A percentile compares a stretch with the other conserved stretches of the same genome.
phyloP scores from a whole-genome alignment of 2,888 invertebrate genomes.

The Noctua fimbriata region DNA sequence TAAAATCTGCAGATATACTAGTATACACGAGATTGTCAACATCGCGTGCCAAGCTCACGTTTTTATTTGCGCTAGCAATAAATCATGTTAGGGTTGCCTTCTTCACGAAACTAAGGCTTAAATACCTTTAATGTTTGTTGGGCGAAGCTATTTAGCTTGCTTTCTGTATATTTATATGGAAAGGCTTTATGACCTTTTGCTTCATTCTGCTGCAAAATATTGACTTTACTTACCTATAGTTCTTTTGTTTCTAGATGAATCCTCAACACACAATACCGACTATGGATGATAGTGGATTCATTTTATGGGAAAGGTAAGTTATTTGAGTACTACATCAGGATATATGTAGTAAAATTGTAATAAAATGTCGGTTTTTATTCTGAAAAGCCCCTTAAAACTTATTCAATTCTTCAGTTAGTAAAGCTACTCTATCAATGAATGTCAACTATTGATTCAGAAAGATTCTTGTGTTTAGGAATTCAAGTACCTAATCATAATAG shows the following conservation, averaged over 20 bases:
- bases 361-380: not conserved
- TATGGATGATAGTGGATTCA: slow-evolving; percentile 93
- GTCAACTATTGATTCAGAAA: too few relatives aligned
- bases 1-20: slow-evolving; percentile 11
- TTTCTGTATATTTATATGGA: not conserved
- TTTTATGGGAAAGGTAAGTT: slow-evolving; percentile 92
- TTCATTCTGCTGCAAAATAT: slow-evolving; percentile 12
- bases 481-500: too few relatives aligned
- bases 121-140: slow-evolving; percentile 44
- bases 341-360: not conserved
- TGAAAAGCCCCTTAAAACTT: too few relatives aligned
- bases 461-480: too few relatives aligned
- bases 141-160: slow-evolving; percentile 15
- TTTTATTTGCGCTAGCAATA: slow-evolving; percentile 50
- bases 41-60: slow-evolving; percentile 45
- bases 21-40: slow-evolving; percentile 46
- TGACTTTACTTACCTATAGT: not conserved
- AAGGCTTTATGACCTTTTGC: slow-evolving; percentile 16
- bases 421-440: too few relatives aligned
- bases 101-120: slow-evolving; percentile 32
- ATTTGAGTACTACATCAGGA: not conserved
- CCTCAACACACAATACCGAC: slow-evolving; percentile 94
- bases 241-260: slow-evolving; percentile 90
- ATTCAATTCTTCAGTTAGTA: too few relatives aligned
- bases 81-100: slow-evolving; percentile 43